Evolutionary conservation across 1,140 invertebrate species (phyloP).

Genomic region (Dendrolimus kikuchii): DNA sequence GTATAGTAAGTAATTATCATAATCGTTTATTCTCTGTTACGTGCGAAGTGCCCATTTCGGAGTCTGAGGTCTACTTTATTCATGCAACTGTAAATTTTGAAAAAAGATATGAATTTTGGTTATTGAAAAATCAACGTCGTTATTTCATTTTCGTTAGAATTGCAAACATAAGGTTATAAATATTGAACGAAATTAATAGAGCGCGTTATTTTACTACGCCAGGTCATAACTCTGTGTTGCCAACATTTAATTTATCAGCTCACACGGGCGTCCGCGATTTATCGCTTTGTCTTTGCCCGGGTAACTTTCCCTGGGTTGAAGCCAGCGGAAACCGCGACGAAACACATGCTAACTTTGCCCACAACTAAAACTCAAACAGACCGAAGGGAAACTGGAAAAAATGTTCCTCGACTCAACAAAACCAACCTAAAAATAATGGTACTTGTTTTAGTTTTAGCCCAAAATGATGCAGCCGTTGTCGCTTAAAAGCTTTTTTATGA

Average conservation of each 20-base stretch:
- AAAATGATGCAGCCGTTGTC: no score
- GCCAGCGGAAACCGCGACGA: constrained; percentile 4
- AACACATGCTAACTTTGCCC: constrained; percentile 14
- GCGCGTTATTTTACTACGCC: constrained; percentile 6
- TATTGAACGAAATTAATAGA: constrained; percentile 19
- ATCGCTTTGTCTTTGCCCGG: constrained; percentile 16
- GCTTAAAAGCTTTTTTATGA: no score
- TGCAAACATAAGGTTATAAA: background rate
- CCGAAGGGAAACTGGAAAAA: background rate
- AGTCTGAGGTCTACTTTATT: no score
- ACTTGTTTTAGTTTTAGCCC: no score
- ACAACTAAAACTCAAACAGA: constrained; percentile 12
- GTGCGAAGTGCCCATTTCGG: no score
- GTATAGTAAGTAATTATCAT: no score
- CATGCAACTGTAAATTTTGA: no score
- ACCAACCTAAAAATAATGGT: no score
- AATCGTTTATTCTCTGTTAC: no score
- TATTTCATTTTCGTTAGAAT: no score
- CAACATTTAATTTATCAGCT: constrained; percentile 21
- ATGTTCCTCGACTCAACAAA: background rate
- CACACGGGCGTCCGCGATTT: constrained; percentile 10
- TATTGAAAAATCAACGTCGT: no score
- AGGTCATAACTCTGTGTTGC: constrained; percentile 9
- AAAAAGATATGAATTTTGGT: no score
- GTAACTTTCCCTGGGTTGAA: constrained; percentile 14